A percentile compares a stretch with the other conserved stretches of the same genome.
These are phyloP conservation scores for Phasianus colchicus DNA, from an alignment of 2,113 vertebrate genomes.

Conservation along the genomic window DNA sequence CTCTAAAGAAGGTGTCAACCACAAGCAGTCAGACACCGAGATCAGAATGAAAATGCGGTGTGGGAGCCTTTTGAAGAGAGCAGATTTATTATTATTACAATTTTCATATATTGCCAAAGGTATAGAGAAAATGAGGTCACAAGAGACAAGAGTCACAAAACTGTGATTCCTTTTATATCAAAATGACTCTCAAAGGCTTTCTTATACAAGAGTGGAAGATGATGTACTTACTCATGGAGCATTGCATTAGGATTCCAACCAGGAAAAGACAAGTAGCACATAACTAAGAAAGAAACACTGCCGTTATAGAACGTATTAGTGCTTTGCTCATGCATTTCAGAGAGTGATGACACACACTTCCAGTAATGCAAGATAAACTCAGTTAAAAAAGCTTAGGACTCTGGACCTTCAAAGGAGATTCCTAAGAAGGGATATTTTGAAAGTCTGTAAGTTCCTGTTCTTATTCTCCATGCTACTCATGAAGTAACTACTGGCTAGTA, in stretches of 20 bases:
- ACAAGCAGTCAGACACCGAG: background rate
- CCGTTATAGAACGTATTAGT: background rate
- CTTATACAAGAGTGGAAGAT: slow-evolving; percentile 6
- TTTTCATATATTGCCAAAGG: slow-evolving; percentile 16
- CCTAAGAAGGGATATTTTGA: background rate
- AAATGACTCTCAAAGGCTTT: slow-evolving; percentile 32
- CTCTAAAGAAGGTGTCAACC: background rate
- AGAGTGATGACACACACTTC: background rate
- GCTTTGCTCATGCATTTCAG: background rate
- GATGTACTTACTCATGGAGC: background rate
- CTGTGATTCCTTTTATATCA: slow-evolving; percentile 9
- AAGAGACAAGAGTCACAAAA: slow-evolving; percentile 28
- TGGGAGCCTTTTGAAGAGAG: background rate
- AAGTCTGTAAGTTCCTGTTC: background rate
- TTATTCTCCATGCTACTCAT: background rate
- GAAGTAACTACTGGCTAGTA: background rate
- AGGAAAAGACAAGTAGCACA: background rate
- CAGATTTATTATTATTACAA: slow-evolving; percentile 22
- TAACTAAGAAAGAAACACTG: background rate
- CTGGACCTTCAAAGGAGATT: background rate
- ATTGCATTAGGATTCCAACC: background rate
- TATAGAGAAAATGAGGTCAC: slow-evolving; percentile 31
- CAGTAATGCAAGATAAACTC: background rate
- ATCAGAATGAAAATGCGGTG: background rate
- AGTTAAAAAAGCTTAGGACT: background rate